Evolutionary conservation across 2,797 vertebrate species (phyloP).

Genomic region (Echiichthys vipera): DNA sequence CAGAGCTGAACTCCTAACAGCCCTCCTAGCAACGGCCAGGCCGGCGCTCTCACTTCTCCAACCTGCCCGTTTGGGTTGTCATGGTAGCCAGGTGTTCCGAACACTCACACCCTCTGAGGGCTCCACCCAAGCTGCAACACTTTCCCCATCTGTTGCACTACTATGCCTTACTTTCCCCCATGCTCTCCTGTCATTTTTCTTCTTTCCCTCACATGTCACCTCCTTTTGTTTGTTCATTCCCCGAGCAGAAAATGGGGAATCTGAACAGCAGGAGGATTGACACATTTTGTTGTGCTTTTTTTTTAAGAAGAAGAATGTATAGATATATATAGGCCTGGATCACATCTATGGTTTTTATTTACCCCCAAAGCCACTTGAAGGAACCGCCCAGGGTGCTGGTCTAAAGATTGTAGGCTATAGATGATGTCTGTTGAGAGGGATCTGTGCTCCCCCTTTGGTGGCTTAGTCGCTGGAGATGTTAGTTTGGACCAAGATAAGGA

Average conservation of each 20-base stretch:
- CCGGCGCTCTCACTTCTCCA: conserved; percentile 55
- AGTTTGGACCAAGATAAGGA: conserved; percentile 75
- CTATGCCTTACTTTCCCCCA: conserved; percentile 77
- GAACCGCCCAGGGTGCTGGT: conserved; percentile 62
- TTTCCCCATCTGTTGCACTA: conserved; percentile 78
- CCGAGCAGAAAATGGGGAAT: conserved; percentile 64
- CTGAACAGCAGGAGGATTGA: conserved; percentile 43
- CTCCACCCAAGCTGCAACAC: conserved; percentile 75
- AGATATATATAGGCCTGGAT: conserved; percentile 62
- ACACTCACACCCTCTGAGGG: conserved; percentile 65
- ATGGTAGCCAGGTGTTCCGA: conserved; percentile 81
- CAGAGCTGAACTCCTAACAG: conserved; percentile 72
- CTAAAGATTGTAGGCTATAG: conserved; percentile 71
- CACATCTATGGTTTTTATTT: conserved; percentile 53
- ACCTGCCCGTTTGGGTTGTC: conserved; percentile 70
- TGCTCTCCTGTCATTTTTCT: conserved; percentile 27
- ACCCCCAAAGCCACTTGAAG: conserved; percentile 61
- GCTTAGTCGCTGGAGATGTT: conserved; percentile 68
- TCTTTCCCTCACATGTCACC: conserved; percentile 29
- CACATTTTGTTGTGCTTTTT: conserved; percentile 34
- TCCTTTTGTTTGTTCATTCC: conserved; percentile 45
- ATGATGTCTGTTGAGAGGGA: conserved; percentile 65
- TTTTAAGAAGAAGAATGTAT: conserved; percentile 82
- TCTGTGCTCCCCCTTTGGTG: conserved; percentile 56
- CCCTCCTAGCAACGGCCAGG: conserved; percentile 74